Base-by-base conservation (phyloP, 2,888 invertebrate species). In the Latrodectus hesperus region DNA sequence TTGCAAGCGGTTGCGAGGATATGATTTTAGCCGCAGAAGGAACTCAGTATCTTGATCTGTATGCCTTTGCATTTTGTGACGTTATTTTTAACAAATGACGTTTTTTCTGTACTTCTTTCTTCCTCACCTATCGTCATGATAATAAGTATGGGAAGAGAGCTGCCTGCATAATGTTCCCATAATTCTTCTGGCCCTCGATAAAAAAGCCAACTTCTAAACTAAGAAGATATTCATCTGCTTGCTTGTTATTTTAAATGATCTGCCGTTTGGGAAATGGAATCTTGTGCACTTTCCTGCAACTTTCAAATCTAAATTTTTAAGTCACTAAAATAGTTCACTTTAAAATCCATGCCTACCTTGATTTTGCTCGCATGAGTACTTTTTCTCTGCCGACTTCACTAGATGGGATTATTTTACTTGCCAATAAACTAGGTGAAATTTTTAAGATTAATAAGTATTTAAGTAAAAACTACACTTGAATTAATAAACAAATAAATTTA, bases 181-280 rank as follows among this genome's bases (percentile, higher is more conserved):
- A 83, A 76, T 71, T 83, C 38, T 83, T 76, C 76, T 51, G 52
- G 64, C 76, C 75, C 51, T 64, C 76, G 83, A 83, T 83, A 83
- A 83, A 83, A 76, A 76, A 71, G 75, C 82, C 51, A 70, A 70
- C 55, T 68, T 55, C 71, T 75, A 70, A 76, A 83, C 83, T 76
- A 76, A 75, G 71, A 76, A 83, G 75, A 83, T 75, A 76, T 75
- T 64, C 68, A 49, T 75, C 70, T 71, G 55, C 51, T 17, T 52
- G 60, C 82, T 83, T 83, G 83, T 83, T 83, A 83, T 83, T 83
- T 83, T 76, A 83, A 75, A 83, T 83, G 71, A 76, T 75, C 38
- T 38, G 38, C 26, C 55, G 53, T 60, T 10, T 38, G 38, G 38
- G 38, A 38, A 38, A 38, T 38, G 38, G 71, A 49, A 6, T 71